Percentiles rank a stretch among this genome's conserved stretches.
These are phyloP conservation scores for Dasysyrphus tricinctus DNA, from an alignment of 2,888 invertebrate species.

Conservation along the genomic window DNA sequence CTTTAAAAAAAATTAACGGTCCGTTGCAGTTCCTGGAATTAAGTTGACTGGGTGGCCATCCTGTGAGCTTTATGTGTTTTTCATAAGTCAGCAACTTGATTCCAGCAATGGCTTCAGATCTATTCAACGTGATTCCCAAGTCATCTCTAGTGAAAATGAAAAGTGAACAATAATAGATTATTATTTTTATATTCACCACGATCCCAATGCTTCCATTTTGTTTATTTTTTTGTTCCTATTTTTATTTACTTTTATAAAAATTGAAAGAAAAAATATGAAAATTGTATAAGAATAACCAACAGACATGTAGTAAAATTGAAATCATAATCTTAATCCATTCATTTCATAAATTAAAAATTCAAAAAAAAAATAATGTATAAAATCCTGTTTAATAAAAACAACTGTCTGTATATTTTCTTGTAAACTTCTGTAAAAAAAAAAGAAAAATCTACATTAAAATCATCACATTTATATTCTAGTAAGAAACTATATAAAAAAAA, in stretches of 20 bases:
- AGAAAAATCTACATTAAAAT: conserved; percentile 9
- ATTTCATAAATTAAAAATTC: conserved; percentile 48
- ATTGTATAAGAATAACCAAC: conserved; percentile 32
- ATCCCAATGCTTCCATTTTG: conserved; percentile 65
- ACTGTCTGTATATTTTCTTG: conserved; percentile 67
- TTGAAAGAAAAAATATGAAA: conserved; percentile 11
- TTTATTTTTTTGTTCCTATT: conserved; percentile 32
- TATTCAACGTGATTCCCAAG: conserved; percentile 61
- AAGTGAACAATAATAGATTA: conserved; percentile 44
- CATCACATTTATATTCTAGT: conserved; percentile 55
- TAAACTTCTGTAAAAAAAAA: conserved; percentile 58
- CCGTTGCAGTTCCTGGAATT: conserved; percentile 83
- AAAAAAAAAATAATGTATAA: conserved; percentile 40
- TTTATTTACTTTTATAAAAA: conserved; percentile 8
- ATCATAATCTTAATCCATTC: conserved; percentile 42
- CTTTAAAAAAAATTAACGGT: conserved; percentile 59
- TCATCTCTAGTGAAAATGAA: conserved; percentile 45
- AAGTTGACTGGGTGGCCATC: conserved; percentile 84
- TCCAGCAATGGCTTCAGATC: conserved; percentile 83
- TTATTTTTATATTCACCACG: conserved; percentile 6
- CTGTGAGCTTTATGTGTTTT: conserved; percentile 79
- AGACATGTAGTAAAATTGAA: conserved; percentile 37
- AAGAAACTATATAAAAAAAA: conserved; percentile 22
- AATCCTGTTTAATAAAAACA: background rate
- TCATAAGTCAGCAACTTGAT: conserved; percentile 84